Base-by-base conservation (phyloP, 2,113 vertebrate genomes). In the Ptilonorhynchus violaceus region DNA sequence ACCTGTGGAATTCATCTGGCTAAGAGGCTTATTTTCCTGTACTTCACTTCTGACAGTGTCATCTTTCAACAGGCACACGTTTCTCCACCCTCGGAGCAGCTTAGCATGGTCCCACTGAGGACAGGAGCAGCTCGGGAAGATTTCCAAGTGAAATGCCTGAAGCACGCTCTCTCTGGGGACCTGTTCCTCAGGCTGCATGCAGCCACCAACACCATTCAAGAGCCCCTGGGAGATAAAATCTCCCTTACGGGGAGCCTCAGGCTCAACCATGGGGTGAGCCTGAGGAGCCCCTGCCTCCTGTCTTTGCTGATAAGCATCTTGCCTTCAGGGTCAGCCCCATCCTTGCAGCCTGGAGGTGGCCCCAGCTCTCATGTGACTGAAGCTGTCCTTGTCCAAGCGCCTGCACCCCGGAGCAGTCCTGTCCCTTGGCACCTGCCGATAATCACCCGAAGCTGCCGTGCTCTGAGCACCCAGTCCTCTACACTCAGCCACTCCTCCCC, bases 1-100 rank as follows among this genome's bases (percentile, higher is more conserved):
- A 86, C 90, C 85, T 64, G 64, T 28, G 39, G 93, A 92, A 94
- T 92, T 74, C 82, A 73, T 91, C 90, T 50, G 69, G 68, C 64
- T 89, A 42, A 91, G 93, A 93, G 93, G 76, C 84, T 95, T 89
- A 72, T 97, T 90, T 88, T 59, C 86, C 85, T 70, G 47, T 53
- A 5, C 87, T 60, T 91, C 85, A 27, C n/a, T 78, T 37, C 76
- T 86, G 88, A 75, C 76, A 60, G 79, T 27, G 44, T 15, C 96
- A 91, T 74, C 66, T 56, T 74, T 90, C 80, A 84, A 23, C 82
- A 93, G 67, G 52, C 79, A 49, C 56, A 5, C 2, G 11, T 68
- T 72, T 16, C 64, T 72, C 64, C 13, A 0, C 49, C 64, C 64
- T 92, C 41, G 52, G 22, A 67, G 63, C 44, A 47, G 70, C 68